phyloP scores from a whole-genome alignment of 2,797 vertebrate species.

The Hypotaenidia philippensis region DNA sequence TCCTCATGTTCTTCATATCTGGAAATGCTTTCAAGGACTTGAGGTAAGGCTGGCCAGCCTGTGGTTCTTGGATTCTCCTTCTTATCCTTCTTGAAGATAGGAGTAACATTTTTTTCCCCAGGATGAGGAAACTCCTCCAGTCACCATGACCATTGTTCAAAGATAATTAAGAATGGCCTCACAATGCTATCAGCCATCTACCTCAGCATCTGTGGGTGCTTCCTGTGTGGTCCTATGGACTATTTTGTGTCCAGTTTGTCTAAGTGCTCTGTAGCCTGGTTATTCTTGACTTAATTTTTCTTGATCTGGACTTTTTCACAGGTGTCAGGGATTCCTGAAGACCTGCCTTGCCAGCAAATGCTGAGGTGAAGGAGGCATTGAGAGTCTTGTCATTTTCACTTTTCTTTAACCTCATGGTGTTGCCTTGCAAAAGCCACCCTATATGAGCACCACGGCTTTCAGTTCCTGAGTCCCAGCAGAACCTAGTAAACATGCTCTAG shows the following conservation, averaged over 20 bases:
- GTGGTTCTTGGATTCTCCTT: neutral
- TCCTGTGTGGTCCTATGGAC: neutral
- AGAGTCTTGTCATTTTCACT: neutral
- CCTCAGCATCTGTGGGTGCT: neutral
- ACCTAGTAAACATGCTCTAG: neutral
- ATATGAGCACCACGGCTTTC: neutral
- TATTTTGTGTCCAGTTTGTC: neutral
- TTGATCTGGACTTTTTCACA: neutral
- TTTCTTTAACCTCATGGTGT: neutral
- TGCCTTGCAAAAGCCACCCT: neutral
- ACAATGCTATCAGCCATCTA: neutral
- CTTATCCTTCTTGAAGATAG: neutral
- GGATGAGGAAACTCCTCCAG: neutral
- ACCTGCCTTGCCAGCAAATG: neutral
- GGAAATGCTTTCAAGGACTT: neutral
- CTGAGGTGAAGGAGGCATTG: neutral
- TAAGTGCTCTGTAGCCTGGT: neutral
- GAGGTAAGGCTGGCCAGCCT: neutral
- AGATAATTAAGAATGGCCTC: neutral
- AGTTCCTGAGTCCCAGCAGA: neutral
- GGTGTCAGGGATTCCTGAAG: neutral
- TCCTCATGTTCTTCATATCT: neutral
- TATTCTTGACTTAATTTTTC: neutral
- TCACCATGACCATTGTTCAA: neutral
- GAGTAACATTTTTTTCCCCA: rapidly evolving